A percentile compares a stretch with the other conserved stretches of the same genome.
These are phyloP conservation scores for Drosophila quinaria DNA, from an alignment of 2,888 invertebrate species.

Conservation along the genomic window DNA sequence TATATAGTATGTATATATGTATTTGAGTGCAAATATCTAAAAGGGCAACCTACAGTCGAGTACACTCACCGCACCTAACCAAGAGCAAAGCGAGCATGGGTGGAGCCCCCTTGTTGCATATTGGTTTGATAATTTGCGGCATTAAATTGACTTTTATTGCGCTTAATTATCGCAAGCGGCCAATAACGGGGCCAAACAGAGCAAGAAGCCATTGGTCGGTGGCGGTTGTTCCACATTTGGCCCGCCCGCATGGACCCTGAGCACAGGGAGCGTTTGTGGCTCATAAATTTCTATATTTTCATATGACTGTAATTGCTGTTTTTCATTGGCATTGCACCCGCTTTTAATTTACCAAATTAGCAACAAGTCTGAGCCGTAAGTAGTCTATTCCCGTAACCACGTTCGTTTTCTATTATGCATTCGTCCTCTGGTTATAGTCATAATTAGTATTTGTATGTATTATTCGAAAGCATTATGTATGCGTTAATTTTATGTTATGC, in stretches of 20 bases:
- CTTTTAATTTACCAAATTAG: constrained; percentile 1
- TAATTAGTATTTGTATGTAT: constrained; percentile 46
- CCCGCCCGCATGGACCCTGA: constrained; percentile 37
- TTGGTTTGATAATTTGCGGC: constrained; percentile 61
- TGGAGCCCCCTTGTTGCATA: constrained; percentile 34
- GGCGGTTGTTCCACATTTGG: constrained; percentile 39
- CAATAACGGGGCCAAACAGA: background rate
- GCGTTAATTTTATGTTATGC: constrained; percentile 40
- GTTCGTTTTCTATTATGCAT: constrained; percentile 6
- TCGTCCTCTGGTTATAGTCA: constrained; percentile 21
- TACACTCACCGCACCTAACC: no score
- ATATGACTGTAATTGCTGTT: constrained; percentile 42
- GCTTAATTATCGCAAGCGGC: constrained; percentile 59
- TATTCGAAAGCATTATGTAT: constrained; percentile 48
- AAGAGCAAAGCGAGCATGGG: no score
- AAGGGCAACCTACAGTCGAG: no score
- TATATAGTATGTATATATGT: no score
- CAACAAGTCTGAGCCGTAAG: background rate
- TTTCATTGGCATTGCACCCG: constrained; percentile 39
- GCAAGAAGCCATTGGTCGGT: background rate
- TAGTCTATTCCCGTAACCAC: background rate
- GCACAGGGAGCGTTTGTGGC: constrained; percentile 4
- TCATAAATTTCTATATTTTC: constrained; percentile 46
- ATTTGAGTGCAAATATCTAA: no score
- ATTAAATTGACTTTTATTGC: constrained; percentile 68